These are phyloP conservation scores for Poeciliopsis gracilis DNA, from an alignment of 2,797 vertebrate genomes.

Conservation along the genomic window DNA sequence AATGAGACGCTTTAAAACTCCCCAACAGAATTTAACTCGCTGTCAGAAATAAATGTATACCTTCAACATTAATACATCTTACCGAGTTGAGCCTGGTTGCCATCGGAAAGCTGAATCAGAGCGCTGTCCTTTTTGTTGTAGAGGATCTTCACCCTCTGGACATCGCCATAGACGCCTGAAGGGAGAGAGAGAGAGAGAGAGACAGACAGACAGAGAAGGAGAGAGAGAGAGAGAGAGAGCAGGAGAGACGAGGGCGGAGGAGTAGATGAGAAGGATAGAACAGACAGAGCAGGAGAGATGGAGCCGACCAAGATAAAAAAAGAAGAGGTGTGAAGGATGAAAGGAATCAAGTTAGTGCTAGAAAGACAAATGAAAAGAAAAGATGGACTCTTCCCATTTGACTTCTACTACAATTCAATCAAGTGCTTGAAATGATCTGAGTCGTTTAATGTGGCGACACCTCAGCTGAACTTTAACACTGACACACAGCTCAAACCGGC, in stretches of 20 bases:
- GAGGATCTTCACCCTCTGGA: conserved; percentile 99
- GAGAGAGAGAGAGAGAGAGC: conserved; percentile 25
- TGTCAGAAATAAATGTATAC: not conserved
- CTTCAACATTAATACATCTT: conserved; percentile 59
- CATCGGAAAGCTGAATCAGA: conserved; percentile 97
- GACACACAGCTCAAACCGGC: conserved; percentile 23
- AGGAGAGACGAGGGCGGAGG: conserved; percentile 48
- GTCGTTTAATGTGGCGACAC: conserved; percentile 28
- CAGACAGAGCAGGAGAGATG: conserved; percentile 78
- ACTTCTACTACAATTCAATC: conserved; percentile 56
- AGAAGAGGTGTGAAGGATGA: conserved; percentile 75
- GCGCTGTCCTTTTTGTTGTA: conserved; percentile 99
- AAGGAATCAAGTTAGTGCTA: conserved; percentile 84
- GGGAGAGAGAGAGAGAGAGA: conserved; percentile 29
- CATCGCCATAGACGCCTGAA: conserved; percentile 96
- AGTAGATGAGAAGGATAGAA: conserved; percentile 61
- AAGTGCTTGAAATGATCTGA: conserved; percentile 29
- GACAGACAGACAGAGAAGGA: conserved; percentile 23
- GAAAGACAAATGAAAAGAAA: conserved; percentile 86
- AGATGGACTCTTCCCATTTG: conserved; percentile 80
- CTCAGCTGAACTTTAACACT: conserved; percentile 19
- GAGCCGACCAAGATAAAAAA: conserved; percentile 74
- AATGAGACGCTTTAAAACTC: not conserved
- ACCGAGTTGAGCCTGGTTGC: conserved; percentile 98
- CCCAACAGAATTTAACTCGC: not conserved